Percentiles rank a stretch among this genome's conserved stretches.
Conservation (phyloP, 1,140 invertebrate species). For the Galleria mellonella region DNA sequence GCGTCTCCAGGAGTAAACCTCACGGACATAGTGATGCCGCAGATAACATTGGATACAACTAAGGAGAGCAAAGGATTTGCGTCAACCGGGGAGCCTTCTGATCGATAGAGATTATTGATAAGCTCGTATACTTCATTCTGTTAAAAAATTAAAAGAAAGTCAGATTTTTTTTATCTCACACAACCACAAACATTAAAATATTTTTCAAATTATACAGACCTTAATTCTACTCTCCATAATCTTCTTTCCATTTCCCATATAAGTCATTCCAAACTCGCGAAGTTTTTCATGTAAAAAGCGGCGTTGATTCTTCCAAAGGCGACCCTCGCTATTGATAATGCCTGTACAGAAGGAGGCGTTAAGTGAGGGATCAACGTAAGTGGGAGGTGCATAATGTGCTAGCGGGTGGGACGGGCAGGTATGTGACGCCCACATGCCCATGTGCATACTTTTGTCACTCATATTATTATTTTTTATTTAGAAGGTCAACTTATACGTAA, state of each 20-base stretch:
- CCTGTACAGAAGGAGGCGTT: constrained; percentile 78
- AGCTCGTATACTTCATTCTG: constrained; percentile 87
- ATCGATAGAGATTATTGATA: constrained; percentile 76
- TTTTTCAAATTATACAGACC: constrained; percentile 59
- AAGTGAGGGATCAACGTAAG: constrained; percentile 20
- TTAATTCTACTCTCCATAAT: constrained; percentile 91
- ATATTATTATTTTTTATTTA: background rate
- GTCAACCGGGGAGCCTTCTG: constrained; percentile 79
- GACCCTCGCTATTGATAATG: constrained; percentile 92
- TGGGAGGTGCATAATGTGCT: constrained; percentile 28
- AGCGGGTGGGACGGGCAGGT: constrained; percentile 23
- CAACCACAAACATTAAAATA: background rate
- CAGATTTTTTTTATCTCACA: background rate
- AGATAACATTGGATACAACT: constrained; percentile 93
- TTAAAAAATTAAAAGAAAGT: constrained; percentile 43
- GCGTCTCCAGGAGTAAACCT: constrained; percentile 86
- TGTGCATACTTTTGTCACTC: constrained; percentile 16
- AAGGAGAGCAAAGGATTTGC: constrained; percentile 83
- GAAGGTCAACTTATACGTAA: too few species aligned
- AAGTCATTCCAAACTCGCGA: constrained; percentile 92
- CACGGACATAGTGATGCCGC: constrained; percentile 91
- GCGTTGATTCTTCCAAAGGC: constrained; percentile 93
- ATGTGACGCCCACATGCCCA: constrained; percentile 33
- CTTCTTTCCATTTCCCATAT: constrained; percentile 84
- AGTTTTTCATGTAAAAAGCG: constrained; percentile 92